Percentiles rank a stretch among this genome's conserved stretches.
These are phyloP conservation scores for Scaptomyza polygonia DNA, from an alignment of 2,888 invertebrate species.

Conservation along the genomic window DNA sequence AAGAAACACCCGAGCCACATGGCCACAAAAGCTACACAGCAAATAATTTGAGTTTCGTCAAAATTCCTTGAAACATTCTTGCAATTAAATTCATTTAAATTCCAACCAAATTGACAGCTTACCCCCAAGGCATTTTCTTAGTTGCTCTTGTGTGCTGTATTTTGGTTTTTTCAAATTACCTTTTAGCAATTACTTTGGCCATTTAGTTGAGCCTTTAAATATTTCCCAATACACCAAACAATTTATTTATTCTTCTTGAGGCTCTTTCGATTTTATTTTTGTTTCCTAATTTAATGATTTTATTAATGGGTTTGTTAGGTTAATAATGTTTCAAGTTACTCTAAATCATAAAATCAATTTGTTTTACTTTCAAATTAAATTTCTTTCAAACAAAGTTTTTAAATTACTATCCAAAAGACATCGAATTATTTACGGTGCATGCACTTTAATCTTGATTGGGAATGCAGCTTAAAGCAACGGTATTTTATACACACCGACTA, in stretches of 20 bases:
- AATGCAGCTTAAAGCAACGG: slow-evolving; percentile 58
- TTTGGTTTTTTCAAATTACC: background rate
- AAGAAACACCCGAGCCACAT: slow-evolving; percentile 22
- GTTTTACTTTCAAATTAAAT: no score
- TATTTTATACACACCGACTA: slow-evolving; percentile 53
- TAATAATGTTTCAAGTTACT: no score
- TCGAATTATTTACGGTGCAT: slow-evolving; percentile 17
- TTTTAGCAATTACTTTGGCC: background rate
- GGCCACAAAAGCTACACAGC: slow-evolving; percentile 35
- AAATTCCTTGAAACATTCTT: background rate
- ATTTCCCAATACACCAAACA: background rate
- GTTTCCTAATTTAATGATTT: no score
- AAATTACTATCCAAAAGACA: background rate
- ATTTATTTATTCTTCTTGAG: no score
- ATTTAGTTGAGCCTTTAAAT: background rate
- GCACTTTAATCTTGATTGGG: slow-evolving; percentile 61
- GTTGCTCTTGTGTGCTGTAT: no score
- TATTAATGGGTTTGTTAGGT: no score
- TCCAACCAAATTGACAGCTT: background rate
- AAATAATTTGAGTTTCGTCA: slow-evolving; percentile 3
- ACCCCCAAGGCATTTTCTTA: background rate
- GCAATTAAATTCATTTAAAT: background rate
- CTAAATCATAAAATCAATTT: no score
- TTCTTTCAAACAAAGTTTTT: background rate
- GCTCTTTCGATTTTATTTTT: no score